Percentiles rank a stretch among this genome's conserved stretches.
These are phyloP conservation scores for Epizoanthus rinbou DNA, from an alignment of 92 coral and sea anemone genomes.

Conservation along the genomic window DNA sequence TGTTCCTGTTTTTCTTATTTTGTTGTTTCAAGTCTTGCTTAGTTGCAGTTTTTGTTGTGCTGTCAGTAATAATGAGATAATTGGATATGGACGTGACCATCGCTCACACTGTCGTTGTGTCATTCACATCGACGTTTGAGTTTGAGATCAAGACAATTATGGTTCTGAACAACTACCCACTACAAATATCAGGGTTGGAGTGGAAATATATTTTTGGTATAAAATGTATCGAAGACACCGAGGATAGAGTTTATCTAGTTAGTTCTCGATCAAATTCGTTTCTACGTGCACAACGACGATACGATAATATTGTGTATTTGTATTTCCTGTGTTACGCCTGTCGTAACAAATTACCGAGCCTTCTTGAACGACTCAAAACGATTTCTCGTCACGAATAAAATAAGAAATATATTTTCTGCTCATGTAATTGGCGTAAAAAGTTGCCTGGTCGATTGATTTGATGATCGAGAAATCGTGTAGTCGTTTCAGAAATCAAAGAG, in stretches of 20 bases:
- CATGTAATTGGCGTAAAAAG: not conserved
- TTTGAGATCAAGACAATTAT: too few relatives aligned
- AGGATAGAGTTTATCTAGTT: not conserved
- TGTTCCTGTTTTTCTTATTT: too few relatives aligned
- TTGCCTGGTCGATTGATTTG: not conserved
- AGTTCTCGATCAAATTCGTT: too few relatives aligned
- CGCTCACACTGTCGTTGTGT: too few relatives aligned
- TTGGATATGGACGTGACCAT: not conserved
- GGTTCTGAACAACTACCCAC: not conserved
- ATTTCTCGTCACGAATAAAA: not conserved
- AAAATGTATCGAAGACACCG: not conserved
- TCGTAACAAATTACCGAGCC: slow-evolving; percentile 4
- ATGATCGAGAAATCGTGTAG: not conserved
- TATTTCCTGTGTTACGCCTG: not conserved
- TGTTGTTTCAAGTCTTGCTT: too few relatives aligned
- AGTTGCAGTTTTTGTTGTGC: too few relatives aligned
- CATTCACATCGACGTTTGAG: too few relatives aligned
- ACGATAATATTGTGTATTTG: not conserved
- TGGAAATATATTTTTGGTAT: not conserved
- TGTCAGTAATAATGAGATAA: not conserved
- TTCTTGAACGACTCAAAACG: not conserved
- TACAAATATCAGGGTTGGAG: not conserved
- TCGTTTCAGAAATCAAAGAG: not conserved
- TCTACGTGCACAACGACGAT: not conserved
- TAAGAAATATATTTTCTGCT: not conserved